Evolutionary conservation across 2,888 invertebrate genomes (phyloP).

Genomic region (Clitarchus hookeri): DNA sequence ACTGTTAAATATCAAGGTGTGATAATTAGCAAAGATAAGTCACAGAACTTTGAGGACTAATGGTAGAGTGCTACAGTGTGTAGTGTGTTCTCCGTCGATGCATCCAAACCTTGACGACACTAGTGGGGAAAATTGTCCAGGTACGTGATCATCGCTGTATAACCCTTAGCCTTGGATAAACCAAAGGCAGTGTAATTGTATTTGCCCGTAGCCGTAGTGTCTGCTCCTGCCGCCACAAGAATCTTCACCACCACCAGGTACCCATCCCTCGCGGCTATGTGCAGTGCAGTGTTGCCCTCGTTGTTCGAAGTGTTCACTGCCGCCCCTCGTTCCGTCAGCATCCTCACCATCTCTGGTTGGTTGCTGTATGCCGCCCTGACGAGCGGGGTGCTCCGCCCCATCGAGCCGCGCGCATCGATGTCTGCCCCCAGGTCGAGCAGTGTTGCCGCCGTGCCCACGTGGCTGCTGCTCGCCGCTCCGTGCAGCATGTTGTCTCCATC

Average conservation of each 20-base stretch:
- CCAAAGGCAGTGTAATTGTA: not conserved
- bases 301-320: not conserved
- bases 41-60: no score
- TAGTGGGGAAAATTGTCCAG: not conserved
- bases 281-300: not conserved
- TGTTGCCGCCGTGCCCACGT: not conserved
- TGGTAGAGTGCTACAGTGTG: no score
- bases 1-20: no score
- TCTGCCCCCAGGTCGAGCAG: not conserved
- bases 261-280: not conserved
- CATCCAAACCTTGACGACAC: not conserved
- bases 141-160: not conserved
- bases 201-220: not conserved
- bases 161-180: not conserved
- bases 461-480: not conserved
- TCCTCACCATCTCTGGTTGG: not conserved
- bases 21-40: no score
- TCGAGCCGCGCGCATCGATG: not conserved
- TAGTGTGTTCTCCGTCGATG: no score
- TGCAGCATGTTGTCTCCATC: not conserved
- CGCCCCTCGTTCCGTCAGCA: not conserved
- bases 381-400: not conserved
- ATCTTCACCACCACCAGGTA: not conserved
- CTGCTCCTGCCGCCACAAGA: not conserved
- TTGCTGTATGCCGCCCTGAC: not conserved